Evolutionary conservation across 1,140 invertebrate species (phyloP).

Genomic region (Macrotrachela quadricornifera): DNA sequence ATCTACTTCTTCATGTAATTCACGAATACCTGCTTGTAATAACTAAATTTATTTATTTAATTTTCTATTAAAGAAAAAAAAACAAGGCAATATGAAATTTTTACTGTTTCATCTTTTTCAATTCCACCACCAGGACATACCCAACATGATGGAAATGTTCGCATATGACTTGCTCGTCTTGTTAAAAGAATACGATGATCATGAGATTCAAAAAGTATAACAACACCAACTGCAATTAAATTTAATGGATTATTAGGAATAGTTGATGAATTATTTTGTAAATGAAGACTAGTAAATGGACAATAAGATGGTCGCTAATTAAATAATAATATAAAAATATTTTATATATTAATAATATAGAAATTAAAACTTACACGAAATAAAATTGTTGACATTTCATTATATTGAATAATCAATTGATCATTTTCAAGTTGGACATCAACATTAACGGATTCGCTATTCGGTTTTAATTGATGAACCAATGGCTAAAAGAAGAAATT

Average conservation of each 20-base stretch:
- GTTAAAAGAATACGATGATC: slow-evolving; percentile 27
- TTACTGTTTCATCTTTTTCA: slow-evolving; percentile 16
- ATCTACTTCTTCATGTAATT: slow-evolving; percentile 24
- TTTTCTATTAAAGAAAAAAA: too few relatives aligned
- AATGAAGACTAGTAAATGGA: slow-evolving; percentile 14
- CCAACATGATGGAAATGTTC: slow-evolving; percentile 30
- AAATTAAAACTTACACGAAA: too few relatives aligned
- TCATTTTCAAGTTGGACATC: too few relatives aligned
- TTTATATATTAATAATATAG: too few relatives aligned
- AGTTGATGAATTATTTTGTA: slow-evolving; percentile 5
- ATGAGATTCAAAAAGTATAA: slow-evolving; percentile 19
- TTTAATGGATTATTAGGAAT: slow-evolving; percentile 12
- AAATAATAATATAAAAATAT: not conserved
- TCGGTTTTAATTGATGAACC: too few relatives aligned
- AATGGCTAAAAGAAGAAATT: too few relatives aligned
- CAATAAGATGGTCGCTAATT: slow-evolving; percentile 18
- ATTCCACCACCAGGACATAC: slow-evolving; percentile 29
- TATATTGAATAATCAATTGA: too few relatives aligned
- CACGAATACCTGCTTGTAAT: slow-evolving; percentile 18
- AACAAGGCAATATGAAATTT: not conserved
- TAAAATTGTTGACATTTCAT: too few relatives aligned
- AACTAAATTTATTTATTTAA: slow-evolving; percentile 10
- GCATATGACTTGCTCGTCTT: slow-evolving; percentile 20
- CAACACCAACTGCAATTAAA: slow-evolving; percentile 26
- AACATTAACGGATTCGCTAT: too few relatives aligned